Percentiles rank a stretch among this genome's conserved stretches.
Conservation (phyloP, 2,888 invertebrate species). For the Sceliomorpha sp. region DNA sequence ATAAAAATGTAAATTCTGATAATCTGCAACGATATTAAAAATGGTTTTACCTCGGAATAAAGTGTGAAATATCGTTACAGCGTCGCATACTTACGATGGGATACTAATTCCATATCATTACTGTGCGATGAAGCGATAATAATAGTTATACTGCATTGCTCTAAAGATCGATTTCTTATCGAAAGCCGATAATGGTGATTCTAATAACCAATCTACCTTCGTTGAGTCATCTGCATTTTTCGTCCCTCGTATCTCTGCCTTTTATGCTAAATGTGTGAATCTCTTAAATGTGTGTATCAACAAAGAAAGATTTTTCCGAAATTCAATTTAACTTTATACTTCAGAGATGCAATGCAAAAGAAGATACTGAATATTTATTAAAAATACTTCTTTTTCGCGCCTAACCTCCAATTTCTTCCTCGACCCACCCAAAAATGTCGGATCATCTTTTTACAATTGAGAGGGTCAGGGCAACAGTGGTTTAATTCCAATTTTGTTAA, state of each 20-base stretch:
- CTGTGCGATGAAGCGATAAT: slow-evolving; percentile 54
- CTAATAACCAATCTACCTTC: slow-evolving; percentile 53
- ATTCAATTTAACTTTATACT: no score
- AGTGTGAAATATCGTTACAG: slow-evolving; percentile 23
- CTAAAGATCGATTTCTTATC: slow-evolving; percentile 57
- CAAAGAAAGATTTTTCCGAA: no score
- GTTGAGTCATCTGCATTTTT: slow-evolving; percentile 54
- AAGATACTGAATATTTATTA: no score
- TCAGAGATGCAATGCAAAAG: no score
- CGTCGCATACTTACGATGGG: slow-evolving; percentile 37
- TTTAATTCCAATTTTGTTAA: neutral
- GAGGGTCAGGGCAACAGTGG: no score
- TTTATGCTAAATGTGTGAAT: slow-evolving; percentile 43
- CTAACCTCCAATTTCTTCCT: no score
- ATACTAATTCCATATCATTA: slow-evolving; percentile 58
- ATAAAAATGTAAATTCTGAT: no score
- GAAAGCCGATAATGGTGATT: slow-evolving; percentile 53
- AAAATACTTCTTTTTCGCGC: no score
- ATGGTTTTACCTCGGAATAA: slow-evolving; percentile 13
- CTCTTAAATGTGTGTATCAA: no score
- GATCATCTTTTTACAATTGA: no score
- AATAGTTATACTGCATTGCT: slow-evolving; percentile 55
- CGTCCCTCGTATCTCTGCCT: slow-evolving; percentile 47
- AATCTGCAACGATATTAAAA: slow-evolving; percentile 25
- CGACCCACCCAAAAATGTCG: no score